Evolutionary conservation across 2,113 vertebrate species (phyloP).

Genomic region (Campylorhamphus procurvoides): DNA sequence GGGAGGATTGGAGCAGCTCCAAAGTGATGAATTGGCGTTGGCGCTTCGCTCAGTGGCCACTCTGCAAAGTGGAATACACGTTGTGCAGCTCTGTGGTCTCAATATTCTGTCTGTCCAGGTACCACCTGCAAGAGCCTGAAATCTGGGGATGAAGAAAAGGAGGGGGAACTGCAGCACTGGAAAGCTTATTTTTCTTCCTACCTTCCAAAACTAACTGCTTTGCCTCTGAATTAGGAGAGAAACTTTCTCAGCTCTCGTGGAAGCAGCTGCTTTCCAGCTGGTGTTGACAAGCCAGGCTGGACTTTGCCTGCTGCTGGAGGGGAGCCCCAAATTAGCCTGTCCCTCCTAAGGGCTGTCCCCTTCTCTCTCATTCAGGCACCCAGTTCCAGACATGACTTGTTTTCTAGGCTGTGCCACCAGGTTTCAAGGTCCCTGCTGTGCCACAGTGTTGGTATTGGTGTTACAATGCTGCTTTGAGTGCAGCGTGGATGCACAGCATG

Average conservation of each 20-base stretch:
- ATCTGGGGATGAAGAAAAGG: background rate
- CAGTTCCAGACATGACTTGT: fast-evolving
- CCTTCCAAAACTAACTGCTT: background rate
- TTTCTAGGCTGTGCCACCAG: background rate
- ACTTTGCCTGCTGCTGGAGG: background rate
- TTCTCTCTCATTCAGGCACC: background rate
- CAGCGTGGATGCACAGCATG: fast-evolving
- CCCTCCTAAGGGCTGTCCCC: background rate
- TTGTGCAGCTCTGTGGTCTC: background rate
- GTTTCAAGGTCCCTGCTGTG: background rate
- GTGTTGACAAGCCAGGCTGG: no score
- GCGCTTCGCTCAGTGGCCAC: background rate
- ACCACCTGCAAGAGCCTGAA: background rate
- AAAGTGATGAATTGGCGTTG: background rate
- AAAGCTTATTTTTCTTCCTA: background rate
- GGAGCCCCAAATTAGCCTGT: background rate
- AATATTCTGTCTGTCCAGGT: background rate
- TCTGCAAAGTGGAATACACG: background rate
- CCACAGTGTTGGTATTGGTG: fast-evolving
- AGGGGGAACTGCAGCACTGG: background rate
- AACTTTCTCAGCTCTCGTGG: background rate
- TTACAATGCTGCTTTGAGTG: fast-evolving
- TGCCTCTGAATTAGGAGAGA: background rate
- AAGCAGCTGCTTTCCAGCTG: background rate
- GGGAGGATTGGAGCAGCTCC: background rate